Conservation (phyloP, 1,140 invertebrate species). For the Sminthurides bifidus region DNA sequence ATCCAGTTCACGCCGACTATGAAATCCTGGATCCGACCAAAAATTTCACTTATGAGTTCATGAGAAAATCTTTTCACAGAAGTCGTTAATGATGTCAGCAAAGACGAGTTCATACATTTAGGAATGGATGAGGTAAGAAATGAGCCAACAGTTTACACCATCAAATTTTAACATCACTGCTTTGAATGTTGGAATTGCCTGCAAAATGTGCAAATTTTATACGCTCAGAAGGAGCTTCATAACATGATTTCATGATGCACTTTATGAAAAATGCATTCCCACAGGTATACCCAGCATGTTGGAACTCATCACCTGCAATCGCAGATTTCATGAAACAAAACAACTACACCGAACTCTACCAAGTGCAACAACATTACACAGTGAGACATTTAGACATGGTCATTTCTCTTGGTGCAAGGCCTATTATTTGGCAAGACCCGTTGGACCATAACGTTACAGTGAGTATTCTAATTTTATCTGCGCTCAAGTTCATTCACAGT, state of each 20-base stretch:
- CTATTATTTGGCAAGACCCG: conserved; percentile 87
- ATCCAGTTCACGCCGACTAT: conserved; percentile 36
- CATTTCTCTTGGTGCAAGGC: conserved; percentile 36
- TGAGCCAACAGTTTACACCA: conserved; percentile 45
- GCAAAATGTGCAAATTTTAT: neutral
- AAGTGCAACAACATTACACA: conserved; percentile 23
- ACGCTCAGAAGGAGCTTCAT: neutral
- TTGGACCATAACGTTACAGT: conserved; percentile 59
- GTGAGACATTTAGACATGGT: conserved; percentile 17
- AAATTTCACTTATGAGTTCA: conserved; percentile 39
- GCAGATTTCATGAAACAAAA: conserved; percentile 13
- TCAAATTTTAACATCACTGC: conserved; percentile 3
- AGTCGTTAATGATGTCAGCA: conserved; percentile 38
- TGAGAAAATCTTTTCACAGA: conserved; percentile 40
- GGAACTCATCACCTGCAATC: conserved; percentile 40
- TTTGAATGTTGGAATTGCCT: neutral
- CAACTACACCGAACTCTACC: conserved; percentile 7
- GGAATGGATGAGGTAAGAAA: conserved; percentile 51
- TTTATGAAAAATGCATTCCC: neutral
- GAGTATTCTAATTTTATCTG: conserved; percentile 50
- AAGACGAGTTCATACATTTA: conserved; percentile 44
- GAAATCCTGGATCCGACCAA: conserved; percentile 45
- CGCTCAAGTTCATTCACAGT: too few species aligned
- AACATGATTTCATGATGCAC: neutral
- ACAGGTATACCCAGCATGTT: conserved; percentile 32